A percentile compares a stretch with the other conserved stretches of the same genome.
phyloP scores from a whole-genome alignment of 1,140 invertebrate genomes.

The Diachasma alloeum region DNA sequence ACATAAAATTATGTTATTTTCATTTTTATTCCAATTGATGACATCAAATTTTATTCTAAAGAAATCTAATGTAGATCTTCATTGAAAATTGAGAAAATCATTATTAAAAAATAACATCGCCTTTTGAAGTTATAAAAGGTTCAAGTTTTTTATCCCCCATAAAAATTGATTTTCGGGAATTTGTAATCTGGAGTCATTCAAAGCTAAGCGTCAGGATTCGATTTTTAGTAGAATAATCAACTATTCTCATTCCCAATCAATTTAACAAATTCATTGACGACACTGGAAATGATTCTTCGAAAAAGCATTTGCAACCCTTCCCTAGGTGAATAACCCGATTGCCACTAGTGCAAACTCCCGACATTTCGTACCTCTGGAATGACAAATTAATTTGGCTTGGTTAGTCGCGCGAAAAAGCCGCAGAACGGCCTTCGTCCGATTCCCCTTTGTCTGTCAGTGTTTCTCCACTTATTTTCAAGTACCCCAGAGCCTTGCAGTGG shows the following conservation, averaged over 20 bases:
- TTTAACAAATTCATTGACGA: neutral
- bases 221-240: neutral
- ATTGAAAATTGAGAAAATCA: neutral
- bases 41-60: no score
- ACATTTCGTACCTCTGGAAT: neutral
- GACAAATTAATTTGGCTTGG: constrained; percentile 3
- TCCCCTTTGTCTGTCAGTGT: constrained; percentile 29
- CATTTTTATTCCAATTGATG: neutral
- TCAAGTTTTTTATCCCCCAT: no score
- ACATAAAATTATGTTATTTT: neutral
- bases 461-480: neutral
- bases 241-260: neutral
- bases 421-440: constrained; percentile 24
- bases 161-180: no score
- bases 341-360: neutral
- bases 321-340: neutral
- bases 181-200: no score
- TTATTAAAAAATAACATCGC: neutral
- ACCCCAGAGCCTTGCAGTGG: neutral
- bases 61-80: neutral
- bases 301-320: neutral
- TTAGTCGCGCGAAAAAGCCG: constrained; percentile 27
- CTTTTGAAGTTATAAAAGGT: no score
- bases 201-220: no score
- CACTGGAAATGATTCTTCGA: neutral